Evolutionary conservation across 2,113 vertebrate genomes (phyloP).

Genomic region (Pao palembangensis): DNA sequence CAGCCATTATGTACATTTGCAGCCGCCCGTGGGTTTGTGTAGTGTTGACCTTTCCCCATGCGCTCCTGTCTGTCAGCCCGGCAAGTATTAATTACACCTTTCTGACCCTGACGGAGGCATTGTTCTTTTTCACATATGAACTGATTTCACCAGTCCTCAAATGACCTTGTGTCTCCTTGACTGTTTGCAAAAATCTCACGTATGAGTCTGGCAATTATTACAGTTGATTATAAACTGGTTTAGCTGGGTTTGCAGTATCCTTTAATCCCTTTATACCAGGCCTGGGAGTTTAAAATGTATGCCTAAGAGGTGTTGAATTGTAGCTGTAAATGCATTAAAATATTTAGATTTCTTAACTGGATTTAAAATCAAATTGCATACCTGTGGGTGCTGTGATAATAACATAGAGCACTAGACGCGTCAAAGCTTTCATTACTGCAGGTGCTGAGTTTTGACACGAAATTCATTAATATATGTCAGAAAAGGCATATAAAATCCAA

Average conservation of each 20-base stretch:
- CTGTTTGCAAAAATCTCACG: constrained; percentile 2
- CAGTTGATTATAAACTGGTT: too few relatives aligned
- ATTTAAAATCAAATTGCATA: constrained; percentile 17
- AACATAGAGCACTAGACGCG: constrained; percentile 15
- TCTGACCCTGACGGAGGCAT: background rate
- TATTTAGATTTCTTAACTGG: constrained; percentile 1
- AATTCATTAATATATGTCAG: constrained; percentile 8
- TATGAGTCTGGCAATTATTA: constrained; percentile 1
- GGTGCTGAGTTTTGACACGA: constrained; percentile 7
- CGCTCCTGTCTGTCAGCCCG: constrained; percentile 20
- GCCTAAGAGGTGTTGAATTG: too few relatives aligned
- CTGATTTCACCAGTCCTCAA: constrained; percentile 16
- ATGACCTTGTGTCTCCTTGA: constrained; percentile 21
- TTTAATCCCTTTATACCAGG: constrained; percentile 11
- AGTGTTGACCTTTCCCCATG: constrained; percentile 7
- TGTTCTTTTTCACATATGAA: constrained; percentile 6
- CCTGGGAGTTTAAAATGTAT: constrained; percentile 3
- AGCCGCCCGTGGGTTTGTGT: constrained; percentile 20
- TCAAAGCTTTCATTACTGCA: constrained; percentile 21
- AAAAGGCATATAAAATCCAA: background rate
- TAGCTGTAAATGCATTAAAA: constrained; percentile 18
- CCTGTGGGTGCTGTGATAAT: constrained; percentile 7
- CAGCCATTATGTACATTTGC: constrained; percentile 31
- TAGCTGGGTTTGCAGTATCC: constrained; percentile 15
- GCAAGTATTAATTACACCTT: constrained; percentile 1